Evolutionary conservation across 2,797 vertebrate genomes (phyloP), one percentile per base, ranked within the genome.

Genomic region (Tympanoctomys barrerae): DNA sequence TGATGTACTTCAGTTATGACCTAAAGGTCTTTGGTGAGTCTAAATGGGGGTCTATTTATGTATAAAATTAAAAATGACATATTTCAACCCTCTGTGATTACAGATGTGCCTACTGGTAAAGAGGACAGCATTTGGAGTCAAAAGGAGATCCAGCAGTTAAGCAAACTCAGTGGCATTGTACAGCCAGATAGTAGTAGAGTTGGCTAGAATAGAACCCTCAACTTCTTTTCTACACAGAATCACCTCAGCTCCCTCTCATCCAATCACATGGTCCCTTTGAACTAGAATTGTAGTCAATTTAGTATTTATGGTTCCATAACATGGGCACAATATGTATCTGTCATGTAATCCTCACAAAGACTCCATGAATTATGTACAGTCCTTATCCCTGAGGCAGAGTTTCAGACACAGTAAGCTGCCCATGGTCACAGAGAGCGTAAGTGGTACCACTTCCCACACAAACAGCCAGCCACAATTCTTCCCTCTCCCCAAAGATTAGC

Each of bases 11-110:
- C 16, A 1, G 0, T 16, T 97, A 96, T 4, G 21, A 0, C 19
- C 93, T 97, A 71, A 75, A 26, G 7, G 73, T 98, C 73, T 98
- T 97, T 19, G 39, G 97, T 98, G 66, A 97, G 97, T 98, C 49
- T 71, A 68, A 96, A 73, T 19, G 10, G 62, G n/a, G 46, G 39
- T 71, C 75, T 91, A 42, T 54, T 92, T 78, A 39, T 11, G 14
- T 87, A 36, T n/a, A 33, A 36, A 71, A 57, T 62, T 6, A 87
- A 92, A 84, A 61, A 71, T 10, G 9, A n/a, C 0, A 2, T 46
- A 79, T 94, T 89, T 78, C 59, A 93, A 42, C 39, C 52, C 21
- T 54, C 11, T 66, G 46, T 90, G 54, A 61, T 26, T 22, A 6
- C 42, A 87, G 46, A 14, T 70, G 21, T 80, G 5, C 39, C 97